Evolutionary conservation across 1,140 invertebrate genomes (phyloP).

Genomic region (Danaus plexippus): DNA sequence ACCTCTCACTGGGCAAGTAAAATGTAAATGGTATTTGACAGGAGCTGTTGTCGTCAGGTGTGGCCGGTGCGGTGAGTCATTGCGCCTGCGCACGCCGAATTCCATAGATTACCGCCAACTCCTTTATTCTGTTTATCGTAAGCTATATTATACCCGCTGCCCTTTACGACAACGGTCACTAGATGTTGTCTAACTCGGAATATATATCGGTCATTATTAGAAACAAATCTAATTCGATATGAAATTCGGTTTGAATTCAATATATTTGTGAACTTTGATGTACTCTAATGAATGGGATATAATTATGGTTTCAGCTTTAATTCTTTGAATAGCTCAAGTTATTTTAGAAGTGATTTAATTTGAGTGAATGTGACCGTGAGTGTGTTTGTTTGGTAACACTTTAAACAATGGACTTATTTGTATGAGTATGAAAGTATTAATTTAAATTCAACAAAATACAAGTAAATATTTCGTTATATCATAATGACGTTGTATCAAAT

Average conservation of each 20-base stretch:
- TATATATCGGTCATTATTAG: slow-evolving; percentile 40
- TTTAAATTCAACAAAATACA: too few relatives aligned
- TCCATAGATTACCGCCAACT: slow-evolving; percentile 65
- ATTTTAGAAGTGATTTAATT: too few relatives aligned
- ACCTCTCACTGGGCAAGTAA: slow-evolving; percentile 25
- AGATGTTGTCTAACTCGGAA: slow-evolving; percentile 37
- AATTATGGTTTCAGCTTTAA: too few relatives aligned
- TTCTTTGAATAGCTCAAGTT: too few relatives aligned
- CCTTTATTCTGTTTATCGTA: slow-evolving; percentile 60
- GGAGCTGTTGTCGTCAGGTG: slow-evolving; percentile 56
- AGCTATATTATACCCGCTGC: slow-evolving; percentile 43
- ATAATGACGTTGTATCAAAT: too few relatives aligned
- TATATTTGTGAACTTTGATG: neutral
- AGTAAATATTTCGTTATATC: too few relatives aligned
- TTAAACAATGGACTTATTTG: too few relatives aligned
- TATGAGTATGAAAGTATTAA: too few relatives aligned
- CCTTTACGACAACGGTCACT: slow-evolving; percentile 42
- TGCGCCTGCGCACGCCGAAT: slow-evolving; percentile 48
- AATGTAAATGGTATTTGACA: slow-evolving; percentile 52
- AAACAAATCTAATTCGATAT: slow-evolving; percentile 32
- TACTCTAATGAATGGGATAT: too few relatives aligned
- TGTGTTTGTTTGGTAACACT: too few relatives aligned
- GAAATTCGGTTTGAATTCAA: slow-evolving; percentile 20
- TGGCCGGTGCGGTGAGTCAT: slow-evolving; percentile 57
- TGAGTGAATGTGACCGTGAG: too few relatives aligned